phyloP scores from a whole-genome alignment of 2,113 vertebrate genomes.

The Atrichornis clamosus region DNA sequence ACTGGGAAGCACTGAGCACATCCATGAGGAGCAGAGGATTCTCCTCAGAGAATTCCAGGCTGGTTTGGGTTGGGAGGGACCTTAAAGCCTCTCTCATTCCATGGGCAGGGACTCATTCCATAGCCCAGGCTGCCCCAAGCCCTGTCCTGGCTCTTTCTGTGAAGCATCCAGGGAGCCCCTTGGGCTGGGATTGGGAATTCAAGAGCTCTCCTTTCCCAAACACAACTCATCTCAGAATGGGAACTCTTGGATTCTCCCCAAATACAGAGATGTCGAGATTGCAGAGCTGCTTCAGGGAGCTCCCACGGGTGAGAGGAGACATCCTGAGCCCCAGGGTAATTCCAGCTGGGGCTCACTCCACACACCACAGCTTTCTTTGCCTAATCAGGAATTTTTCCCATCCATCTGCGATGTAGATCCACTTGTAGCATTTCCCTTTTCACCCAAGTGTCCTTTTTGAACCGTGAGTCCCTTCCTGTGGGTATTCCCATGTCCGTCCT shows the following conservation, averaged over 20 bases:
- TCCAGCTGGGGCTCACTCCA: background rate
- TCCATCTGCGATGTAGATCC: background rate
- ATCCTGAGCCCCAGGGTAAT: background rate
- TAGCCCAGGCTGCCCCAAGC: background rate
- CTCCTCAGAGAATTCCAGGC: background rate
- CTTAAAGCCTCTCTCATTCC: fast-evolving
- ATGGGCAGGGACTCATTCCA: background rate
- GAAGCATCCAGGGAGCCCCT: background rate
- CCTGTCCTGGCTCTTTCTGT: background rate
- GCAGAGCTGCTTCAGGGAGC: background rate
- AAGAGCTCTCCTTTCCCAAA: background rate
- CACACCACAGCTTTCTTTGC: background rate
- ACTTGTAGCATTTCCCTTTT: background rate
- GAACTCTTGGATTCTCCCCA: background rate
- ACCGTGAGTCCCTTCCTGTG: background rate
- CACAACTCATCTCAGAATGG: fast-evolving
- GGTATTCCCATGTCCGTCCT: fast-evolving
- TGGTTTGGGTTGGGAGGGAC: background rate
- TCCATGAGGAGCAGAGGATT: background rate
- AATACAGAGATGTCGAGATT: background rate
- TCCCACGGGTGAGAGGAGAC: fast-evolving
- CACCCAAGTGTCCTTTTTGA: background rate
- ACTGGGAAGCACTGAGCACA: fast-evolving
- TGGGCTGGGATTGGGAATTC: fast-evolving
- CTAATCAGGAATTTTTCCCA: background rate